Conservation (phyloP, 2,113 vertebrate genomes). For the Dromiciops gliroides region DNA sequence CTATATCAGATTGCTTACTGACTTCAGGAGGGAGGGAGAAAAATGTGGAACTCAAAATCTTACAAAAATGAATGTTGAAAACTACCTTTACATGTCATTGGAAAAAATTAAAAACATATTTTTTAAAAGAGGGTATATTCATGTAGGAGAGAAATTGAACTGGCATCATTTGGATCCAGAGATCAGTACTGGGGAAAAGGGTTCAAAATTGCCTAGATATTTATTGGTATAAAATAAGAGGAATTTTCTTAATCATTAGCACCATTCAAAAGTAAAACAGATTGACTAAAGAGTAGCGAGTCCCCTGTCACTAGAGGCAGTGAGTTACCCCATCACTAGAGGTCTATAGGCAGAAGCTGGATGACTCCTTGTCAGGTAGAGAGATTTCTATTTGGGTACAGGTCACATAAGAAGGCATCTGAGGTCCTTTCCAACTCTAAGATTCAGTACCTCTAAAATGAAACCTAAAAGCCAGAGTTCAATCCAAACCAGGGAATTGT, state of each 20-base stretch:
- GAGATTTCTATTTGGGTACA: not conserved
- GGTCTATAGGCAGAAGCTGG: not conserved
- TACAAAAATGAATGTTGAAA: too few relatives aligned
- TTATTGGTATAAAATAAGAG: not conserved
- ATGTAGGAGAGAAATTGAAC: not conserved
- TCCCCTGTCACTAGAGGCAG: not conserved
- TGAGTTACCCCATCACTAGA: not conserved
- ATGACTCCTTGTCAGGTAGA: not conserved
- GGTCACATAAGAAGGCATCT: not conserved
- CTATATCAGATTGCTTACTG: too few relatives aligned
- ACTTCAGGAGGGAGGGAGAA: too few relatives aligned
- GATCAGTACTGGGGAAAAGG: not conserved
- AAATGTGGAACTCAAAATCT: too few relatives aligned
- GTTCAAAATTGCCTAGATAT: not conserved
- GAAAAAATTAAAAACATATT: too few relatives aligned
- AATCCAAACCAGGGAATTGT: slow-evolving; percentile 24
- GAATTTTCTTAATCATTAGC: not conserved
- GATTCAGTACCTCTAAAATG: not conserved
- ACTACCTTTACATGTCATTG: too few relatives aligned
- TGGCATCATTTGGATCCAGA: not conserved
- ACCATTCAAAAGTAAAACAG: not conserved
- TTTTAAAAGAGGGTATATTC: not conserved
- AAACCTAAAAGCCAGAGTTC: slow-evolving; percentile 73
- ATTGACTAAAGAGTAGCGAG: not conserved
- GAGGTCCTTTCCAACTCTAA: not conserved